Evolutionary conservation across 2,888 invertebrate genomes (phyloP).

Genomic region (Pheosia tremula): DNA sequence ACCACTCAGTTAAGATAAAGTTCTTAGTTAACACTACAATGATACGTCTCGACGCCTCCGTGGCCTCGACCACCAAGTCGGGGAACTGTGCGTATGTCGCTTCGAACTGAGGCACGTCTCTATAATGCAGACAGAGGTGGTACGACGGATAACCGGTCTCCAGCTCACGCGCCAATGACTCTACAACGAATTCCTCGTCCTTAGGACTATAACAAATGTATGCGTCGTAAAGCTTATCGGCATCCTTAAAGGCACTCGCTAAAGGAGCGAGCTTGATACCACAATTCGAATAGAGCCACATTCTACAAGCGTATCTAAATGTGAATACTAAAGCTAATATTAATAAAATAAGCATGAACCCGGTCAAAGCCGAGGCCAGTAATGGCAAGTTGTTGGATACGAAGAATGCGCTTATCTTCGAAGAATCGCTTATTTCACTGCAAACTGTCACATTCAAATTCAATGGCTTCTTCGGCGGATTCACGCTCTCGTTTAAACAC

Average conservation of each 20-base stretch:
- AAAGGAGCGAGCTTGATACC: conserved; percentile 92
- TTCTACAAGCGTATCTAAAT: conserved; percentile 93
- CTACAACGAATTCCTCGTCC: conserved; percentile 95
- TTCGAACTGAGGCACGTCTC: conserved; percentile 91
- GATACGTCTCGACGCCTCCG: conserved; percentile 94
- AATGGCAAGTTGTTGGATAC: conserved; percentile 93
- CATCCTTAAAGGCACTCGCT: conserved; percentile 89
- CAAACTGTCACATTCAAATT: conserved; percentile 94
- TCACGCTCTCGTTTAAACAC: conserved; percentile 89
- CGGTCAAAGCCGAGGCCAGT: conserved; percentile 90
- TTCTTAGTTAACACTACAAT: conserved; percentile 94
- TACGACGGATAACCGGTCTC: conserved; percentile 92
- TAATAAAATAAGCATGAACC: conserved; percentile 90
- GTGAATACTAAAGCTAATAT: conserved; percentile 92
- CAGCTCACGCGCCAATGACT: conserved; percentile 92
- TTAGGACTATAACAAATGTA: conserved; percentile 97
- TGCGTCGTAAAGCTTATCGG: conserved; percentile 95
- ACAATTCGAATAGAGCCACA: conserved; percentile 95
- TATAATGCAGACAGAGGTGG: conserved; percentile 94
- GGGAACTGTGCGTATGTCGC: conserved; percentile 88
- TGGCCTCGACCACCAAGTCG: conserved; percentile 92
- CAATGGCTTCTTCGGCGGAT: conserved; percentile 88
- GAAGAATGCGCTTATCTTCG: conserved; percentile 92
- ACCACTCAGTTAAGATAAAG: conserved; percentile 97
- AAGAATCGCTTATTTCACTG: conserved; percentile 92